Evolutionary conservation across 2,113 vertebrate genomes (phyloP).

Genomic region (Paramormyrops kingsleyae): DNA sequence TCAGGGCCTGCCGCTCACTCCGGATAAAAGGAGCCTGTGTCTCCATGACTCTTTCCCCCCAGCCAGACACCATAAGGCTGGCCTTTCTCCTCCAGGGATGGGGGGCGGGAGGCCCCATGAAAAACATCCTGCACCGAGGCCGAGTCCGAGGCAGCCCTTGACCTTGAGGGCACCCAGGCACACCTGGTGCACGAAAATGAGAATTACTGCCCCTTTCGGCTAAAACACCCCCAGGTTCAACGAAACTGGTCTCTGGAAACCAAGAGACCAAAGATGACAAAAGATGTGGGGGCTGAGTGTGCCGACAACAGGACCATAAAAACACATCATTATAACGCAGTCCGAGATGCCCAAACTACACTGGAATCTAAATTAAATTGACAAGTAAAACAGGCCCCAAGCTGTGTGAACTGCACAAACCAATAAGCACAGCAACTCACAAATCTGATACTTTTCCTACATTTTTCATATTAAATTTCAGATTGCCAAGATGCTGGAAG

Average conservation of each 20-base stretch:
- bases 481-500: not conserved
- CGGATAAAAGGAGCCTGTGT: slow-evolving; percentile 63
- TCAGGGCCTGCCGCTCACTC: slow-evolving; percentile 22
- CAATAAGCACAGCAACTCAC: not conserved
- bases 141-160: not conserved
- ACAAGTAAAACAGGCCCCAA: not conserved
- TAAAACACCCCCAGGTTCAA: not conserved
- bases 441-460: not conserved
- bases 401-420: not conserved
- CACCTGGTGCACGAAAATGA: not conserved
- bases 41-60: slow-evolving; percentile 44
- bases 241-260: not conserved
- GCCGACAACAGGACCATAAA: not conserved
- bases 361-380: not conserved
- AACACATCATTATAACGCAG: too few species aligned
- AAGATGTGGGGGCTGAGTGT: not conserved
- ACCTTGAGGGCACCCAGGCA: not conserved
- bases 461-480: not conserved
- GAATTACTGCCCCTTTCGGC: not conserved
- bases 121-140: slow-evolving; percentile 39
- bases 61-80: slow-evolving; percentile 57
- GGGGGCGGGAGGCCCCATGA: slow-evolving; percentile 34
- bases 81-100: slow-evolving; percentile 52
- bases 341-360: not conserved
- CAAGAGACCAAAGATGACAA: not conserved